phyloP scores from a whole-genome alignment of 2,888 invertebrate genomes.

The Eupithecia exiguata region DNA sequence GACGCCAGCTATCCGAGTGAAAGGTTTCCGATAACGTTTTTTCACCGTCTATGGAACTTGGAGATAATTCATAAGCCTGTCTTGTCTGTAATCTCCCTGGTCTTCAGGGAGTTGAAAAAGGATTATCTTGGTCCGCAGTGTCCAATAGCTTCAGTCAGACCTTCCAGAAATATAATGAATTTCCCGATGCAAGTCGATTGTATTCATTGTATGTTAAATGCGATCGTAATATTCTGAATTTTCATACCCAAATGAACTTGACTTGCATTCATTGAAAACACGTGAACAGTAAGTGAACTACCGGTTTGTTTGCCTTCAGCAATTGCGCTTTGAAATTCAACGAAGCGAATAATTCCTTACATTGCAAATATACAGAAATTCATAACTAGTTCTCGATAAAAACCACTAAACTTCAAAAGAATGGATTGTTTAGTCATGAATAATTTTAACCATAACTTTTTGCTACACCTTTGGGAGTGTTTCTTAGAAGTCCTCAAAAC shows the following conservation, averaged over 20 bases:
- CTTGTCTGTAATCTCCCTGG: conserved; percentile 3
- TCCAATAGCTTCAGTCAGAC: conserved; percentile 4
- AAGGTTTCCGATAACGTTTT: conserved; percentile 27
- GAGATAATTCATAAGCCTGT: not conserved
- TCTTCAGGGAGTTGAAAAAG: not conserved
- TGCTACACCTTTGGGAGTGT: conserved; percentile 49
- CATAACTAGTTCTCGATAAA: conserved; percentile 40
- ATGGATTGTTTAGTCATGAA: conserved; percentile 56
- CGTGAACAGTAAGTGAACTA: conserved; percentile 38
- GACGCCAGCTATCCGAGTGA: conserved; percentile 38
- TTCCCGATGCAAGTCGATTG: conserved; percentile 36
- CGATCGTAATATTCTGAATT: conserved; percentile 43
- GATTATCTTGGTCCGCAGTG: not conserved
- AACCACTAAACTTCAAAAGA: conserved; percentile 50
- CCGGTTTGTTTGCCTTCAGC: conserved; percentile 56
- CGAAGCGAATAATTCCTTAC: conserved; percentile 56
- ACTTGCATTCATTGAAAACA: conserved; percentile 48
- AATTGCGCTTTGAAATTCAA: conserved; percentile 58
- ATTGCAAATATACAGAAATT: conserved; percentile 43
- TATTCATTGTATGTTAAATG: conserved; percentile 41
- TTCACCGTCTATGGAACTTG: conserved; percentile 13
- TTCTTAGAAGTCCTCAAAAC: conserved; percentile 66
- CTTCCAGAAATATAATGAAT: conserved; percentile 12
- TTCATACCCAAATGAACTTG: conserved; percentile 55
- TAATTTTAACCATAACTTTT: conserved; percentile 51